Evolutionary conservation across 2,113 vertebrate genomes (phyloP).

Genomic region (Petaurus breviceps): DNA sequence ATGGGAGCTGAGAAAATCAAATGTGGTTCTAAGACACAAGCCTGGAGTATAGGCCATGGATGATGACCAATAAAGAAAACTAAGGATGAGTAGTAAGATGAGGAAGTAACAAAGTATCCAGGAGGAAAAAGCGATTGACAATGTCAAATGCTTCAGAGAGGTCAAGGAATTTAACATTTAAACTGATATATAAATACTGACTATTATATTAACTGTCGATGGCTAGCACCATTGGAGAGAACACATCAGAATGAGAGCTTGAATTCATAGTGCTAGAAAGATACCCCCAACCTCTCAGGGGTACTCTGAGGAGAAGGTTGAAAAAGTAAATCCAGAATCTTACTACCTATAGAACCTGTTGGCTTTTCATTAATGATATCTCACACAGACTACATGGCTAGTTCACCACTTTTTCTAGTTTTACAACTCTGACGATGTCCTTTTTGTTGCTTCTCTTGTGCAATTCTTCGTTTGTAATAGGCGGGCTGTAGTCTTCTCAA

Average conservation of each 20-base stretch:
- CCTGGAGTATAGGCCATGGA: not conserved
- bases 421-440: not conserved
- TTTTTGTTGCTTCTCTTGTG: not conserved
- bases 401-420: not conserved
- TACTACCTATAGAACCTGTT: not conserved
- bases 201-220: not conserved
- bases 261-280: not conserved
- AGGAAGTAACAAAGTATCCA: not conserved
- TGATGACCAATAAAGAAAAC: not conserved
- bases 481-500: not conserved
- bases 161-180: not conserved
- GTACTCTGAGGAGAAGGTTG: not conserved
- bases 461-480: not conserved
- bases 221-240: not conserved
- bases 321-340: not conserved
- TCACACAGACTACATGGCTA: not conserved
- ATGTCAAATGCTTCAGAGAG: not conserved
- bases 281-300: not conserved
- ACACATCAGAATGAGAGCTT: not conserved
- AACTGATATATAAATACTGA: not conserved
- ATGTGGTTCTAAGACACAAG: not conserved
- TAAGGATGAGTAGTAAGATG: not conserved
- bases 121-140: not conserved
- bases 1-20: not conserved
- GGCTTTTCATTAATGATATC: not conserved